Base-by-base conservation (phyloP, 2,113 vertebrate species). In the Campylorhamphus procurvoides region DNA sequence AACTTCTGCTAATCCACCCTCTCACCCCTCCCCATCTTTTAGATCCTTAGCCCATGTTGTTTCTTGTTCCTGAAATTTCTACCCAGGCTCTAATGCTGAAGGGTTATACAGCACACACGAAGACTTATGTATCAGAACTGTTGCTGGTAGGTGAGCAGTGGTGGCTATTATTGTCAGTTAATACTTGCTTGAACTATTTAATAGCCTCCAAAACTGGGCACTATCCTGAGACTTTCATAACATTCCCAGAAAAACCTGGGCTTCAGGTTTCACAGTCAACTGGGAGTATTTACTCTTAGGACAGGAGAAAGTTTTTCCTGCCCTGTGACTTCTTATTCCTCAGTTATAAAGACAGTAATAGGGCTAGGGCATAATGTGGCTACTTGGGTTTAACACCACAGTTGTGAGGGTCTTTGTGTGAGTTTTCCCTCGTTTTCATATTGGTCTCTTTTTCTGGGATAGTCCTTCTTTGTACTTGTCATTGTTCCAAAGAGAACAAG, bases 361-460 rank as follows among this genome's bases (percentile, higher is more conserved):
- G 39, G n/a, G 23, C 24, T 75, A 42, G 44, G 35, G 29, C 60
- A 94, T 69, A 50, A 53, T 10, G 56, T 69, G 49, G 12, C 20
- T 87, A 25, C 24, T 75, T 84, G 60, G 15, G 23, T 75, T 74
- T 69, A 63, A 6, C 23, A 73, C 18, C 50, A 46, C 19, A 19
- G 16, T 11, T 85, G 18, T 56, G 60, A 20, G 37, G n/a, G 40
- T 68, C 37, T 53, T 84, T 80, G n/a, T 0, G 0, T 46, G 69
- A 24, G 27, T 47, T 78, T 84, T 11, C 20, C n/a, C 35, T 66
- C 64, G 4, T 84, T 93, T 94, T 75, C 29, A 27, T 22, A 35
- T 20, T 0, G 0, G 2, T 55, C 5, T 74, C 18, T 78, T 79
- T 72, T 72, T n/a, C 55, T 75, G 62, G 7, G 23, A 40, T 44